These are phyloP conservation scores for Athene cunicularia DNA, from an alignment of 2,113 vertebrate genomes.

Conservation along the genomic window DNA sequence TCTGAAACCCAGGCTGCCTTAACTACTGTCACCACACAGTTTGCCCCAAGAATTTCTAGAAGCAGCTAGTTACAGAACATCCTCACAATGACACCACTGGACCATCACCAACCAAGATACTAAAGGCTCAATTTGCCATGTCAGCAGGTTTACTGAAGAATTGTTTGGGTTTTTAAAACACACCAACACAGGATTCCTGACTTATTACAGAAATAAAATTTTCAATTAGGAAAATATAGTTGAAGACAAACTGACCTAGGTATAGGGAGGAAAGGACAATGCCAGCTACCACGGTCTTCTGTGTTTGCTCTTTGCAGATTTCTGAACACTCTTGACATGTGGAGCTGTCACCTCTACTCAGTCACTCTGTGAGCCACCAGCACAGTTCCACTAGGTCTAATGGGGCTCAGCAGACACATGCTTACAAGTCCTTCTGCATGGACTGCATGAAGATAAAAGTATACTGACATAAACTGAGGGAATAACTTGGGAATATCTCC, in stretches of 20 bases:
- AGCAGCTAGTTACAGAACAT: background rate
- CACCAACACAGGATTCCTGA: background rate
- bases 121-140: background rate
- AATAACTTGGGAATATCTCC: background rate
- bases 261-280: background rate
- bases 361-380: background rate
- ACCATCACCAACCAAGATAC: background rate
- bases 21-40: background rate
- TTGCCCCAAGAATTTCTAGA: background rate
- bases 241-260: background rate
- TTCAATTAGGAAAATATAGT: background rate
- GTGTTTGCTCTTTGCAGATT: background rate
- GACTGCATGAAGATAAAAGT: background rate
- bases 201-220: background rate
- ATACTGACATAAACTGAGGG: background rate
- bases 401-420: background rate
- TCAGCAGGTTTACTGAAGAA: background rate
- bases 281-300: background rate
- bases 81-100: background rate
- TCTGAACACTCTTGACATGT: background rate
- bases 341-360: background rate
- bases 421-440: background rate
- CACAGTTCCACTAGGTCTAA: background rate
- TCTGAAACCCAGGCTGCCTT: background rate
- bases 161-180: background rate